Conservation (phyloP, 1,140 invertebrate species). For the Orius insidiosus region DNA sequence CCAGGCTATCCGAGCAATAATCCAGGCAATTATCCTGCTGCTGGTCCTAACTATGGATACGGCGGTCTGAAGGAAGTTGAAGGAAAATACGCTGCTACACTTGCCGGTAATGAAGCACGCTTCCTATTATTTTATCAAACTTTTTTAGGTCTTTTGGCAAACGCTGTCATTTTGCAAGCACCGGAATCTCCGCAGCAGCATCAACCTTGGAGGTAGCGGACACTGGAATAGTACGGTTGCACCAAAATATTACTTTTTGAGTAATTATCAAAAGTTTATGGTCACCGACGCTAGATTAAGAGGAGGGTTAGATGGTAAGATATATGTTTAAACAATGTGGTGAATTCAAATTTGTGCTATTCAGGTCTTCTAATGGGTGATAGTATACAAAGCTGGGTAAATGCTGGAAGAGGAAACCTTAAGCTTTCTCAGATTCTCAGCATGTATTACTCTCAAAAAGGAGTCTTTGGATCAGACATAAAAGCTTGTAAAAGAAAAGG, state of each 20-base stretch:
- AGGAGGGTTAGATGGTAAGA: conserved; percentile 51
- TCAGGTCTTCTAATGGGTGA: conserved; percentile 46
- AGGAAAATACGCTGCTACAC: neutral
- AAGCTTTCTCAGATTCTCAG: conserved; percentile 55
- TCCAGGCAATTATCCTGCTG: neutral
- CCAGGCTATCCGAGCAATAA: neutral
- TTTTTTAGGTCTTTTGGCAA: too few relatives aligned
- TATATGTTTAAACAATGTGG: conserved; percentile 3
- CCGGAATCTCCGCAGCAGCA: neutral
- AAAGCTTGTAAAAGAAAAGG: conserved; percentile 48
- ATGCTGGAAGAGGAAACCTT: conserved; percentile 28
- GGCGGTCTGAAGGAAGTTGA: neutral
- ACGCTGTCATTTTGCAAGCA: neutral
- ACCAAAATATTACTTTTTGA: conserved; percentile 48
- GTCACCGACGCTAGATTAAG: conserved; percentile 57
- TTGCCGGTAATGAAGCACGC: neutral
- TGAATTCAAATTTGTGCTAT: neutral
- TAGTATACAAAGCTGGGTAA: conserved; percentile 29
- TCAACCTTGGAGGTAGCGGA: neutral
- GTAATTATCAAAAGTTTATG: conserved; percentile 31
- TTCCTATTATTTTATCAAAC: too few relatives aligned
- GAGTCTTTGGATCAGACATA: conserved; percentile 36
- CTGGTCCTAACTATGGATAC: neutral
- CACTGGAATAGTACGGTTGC: conserved; percentile 48
- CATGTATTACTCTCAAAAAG: conserved; percentile 55